Percentiles rank a stretch among this genome's conserved stretches.
Conservation (phyloP, 2,113 vertebrate species). For the Psilopogon haemacephalus region DNA sequence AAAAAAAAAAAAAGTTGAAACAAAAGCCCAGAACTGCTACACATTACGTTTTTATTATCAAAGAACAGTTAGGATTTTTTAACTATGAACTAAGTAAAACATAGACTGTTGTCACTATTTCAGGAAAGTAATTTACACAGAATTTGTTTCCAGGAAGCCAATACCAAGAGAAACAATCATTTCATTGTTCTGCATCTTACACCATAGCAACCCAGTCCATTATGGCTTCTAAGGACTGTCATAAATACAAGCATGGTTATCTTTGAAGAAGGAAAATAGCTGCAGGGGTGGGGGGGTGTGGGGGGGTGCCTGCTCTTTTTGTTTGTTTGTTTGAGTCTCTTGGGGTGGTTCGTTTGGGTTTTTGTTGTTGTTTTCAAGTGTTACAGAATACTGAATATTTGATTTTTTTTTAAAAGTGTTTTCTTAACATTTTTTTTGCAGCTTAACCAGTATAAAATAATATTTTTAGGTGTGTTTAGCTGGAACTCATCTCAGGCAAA, state of each 20-base stretch:
- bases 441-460: constrained; percentile 11
- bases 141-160: constrained; percentile 70
- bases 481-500: constrained; percentile 11
- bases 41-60: background rate
- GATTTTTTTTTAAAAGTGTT: background rate
- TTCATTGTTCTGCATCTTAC: constrained; percentile 62
- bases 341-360: background rate
- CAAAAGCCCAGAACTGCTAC: background rate
- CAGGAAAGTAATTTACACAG: constrained; percentile 49
- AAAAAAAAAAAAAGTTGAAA: constrained; percentile 48
- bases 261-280: constrained; percentile 59
- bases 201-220: constrained; percentile 55
- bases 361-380: background rate
- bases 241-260: constrained; percentile 48
- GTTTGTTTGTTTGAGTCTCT: background rate
- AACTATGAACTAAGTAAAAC: constrained; percentile 1
- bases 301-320: background rate
- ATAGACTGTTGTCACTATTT: constrained; percentile 22
- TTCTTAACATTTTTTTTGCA: constrained; percentile 31
- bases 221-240: constrained; percentile 50
- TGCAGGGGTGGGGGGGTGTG: background rate
- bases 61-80: constrained; percentile 36
- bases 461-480: background rate
- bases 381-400: constrained; percentile 14
- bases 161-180: constrained; percentile 64